Conservation (phyloP, 2,888 invertebrate species). For the Andrena haemorrhoa region DNA sequence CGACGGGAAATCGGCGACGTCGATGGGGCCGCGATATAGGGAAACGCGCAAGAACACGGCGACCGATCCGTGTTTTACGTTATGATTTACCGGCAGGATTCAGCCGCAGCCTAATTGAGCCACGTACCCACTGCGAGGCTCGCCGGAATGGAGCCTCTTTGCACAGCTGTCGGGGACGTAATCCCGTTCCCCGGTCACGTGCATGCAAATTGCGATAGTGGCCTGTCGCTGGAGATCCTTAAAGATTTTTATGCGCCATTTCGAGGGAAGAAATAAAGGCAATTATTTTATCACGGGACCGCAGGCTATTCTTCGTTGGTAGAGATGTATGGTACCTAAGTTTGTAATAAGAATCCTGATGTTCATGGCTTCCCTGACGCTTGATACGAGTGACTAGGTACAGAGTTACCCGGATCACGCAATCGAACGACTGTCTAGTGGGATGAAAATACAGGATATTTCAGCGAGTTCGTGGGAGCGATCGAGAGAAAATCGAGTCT, state of each 20-base stretch:
- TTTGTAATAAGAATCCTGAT: not conserved
- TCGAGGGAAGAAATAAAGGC: not conserved
- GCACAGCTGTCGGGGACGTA: constrained; percentile 3
- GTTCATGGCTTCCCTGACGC: no score
- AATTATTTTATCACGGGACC: no score
- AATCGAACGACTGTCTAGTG: not conserved
- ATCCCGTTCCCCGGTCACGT: constrained; percentile 23
- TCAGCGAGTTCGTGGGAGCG: constrained; percentile 33
- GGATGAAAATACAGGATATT: constrained; percentile 27
- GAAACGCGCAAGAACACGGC: not conserved
- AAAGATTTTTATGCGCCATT: not conserved
- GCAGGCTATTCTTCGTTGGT: no score
- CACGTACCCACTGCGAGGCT: constrained; percentile 25
- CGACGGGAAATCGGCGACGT: constrained; percentile 24
- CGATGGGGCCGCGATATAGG: constrained; percentile 4
- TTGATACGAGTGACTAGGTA: not conserved
- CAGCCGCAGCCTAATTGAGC: constrained; percentile 26
- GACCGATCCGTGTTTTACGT: constrained; percentile 15
- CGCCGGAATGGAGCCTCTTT: not conserved
- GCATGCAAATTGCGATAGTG: not conserved
- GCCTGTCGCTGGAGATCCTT: not conserved
- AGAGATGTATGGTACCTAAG: no score
- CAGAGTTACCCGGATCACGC: not conserved
- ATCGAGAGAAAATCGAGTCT: constrained; percentile 49
- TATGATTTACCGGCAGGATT: constrained; percentile 32